Evolutionary conservation across 2,113 vertebrate genomes (phyloP).

Genomic region (Sturnus vulgaris): DNA sequence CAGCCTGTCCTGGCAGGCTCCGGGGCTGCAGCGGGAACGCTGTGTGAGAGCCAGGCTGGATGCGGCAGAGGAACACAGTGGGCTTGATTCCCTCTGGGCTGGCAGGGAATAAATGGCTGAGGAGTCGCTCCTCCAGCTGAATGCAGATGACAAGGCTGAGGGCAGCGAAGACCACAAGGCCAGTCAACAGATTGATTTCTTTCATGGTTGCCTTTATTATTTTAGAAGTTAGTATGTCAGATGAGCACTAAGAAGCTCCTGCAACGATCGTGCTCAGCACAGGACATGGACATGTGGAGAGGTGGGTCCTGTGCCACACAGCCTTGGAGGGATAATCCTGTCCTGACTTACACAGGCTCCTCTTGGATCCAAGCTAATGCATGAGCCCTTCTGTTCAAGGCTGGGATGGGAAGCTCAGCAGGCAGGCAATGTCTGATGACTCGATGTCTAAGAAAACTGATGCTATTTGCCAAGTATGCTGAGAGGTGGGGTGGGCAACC

Average conservation of each 20-base stretch:
- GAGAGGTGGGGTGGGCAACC: background rate
- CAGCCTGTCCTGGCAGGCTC: constrained; percentile 44
- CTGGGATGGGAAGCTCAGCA: background rate
- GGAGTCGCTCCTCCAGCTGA: background rate
- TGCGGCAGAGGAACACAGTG: background rate
- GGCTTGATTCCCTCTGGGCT: background rate
- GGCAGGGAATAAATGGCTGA: background rate
- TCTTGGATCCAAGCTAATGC: background rate
- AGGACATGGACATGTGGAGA: fast-evolving
- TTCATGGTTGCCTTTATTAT: background rate
- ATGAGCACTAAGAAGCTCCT: background rate
- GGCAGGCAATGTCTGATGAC: background rate
- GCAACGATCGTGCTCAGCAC: background rate
- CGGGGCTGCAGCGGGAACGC: constrained; percentile 14
- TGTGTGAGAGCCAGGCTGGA: constrained; percentile 14
- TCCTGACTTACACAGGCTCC: background rate
- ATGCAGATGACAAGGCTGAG: background rate
- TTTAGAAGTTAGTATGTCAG: background rate
- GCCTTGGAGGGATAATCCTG: background rate
- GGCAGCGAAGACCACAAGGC: background rate
- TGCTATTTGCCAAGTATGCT: background rate
- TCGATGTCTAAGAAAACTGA: background rate
- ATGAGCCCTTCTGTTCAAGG: background rate
- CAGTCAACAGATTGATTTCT: background rate
- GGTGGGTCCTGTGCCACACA: background rate